These are phyloP conservation scores for Trichomalopsis sarcophagae DNA, from an alignment of 1,140 invertebrate genomes.

Conservation along the genomic window DNA sequence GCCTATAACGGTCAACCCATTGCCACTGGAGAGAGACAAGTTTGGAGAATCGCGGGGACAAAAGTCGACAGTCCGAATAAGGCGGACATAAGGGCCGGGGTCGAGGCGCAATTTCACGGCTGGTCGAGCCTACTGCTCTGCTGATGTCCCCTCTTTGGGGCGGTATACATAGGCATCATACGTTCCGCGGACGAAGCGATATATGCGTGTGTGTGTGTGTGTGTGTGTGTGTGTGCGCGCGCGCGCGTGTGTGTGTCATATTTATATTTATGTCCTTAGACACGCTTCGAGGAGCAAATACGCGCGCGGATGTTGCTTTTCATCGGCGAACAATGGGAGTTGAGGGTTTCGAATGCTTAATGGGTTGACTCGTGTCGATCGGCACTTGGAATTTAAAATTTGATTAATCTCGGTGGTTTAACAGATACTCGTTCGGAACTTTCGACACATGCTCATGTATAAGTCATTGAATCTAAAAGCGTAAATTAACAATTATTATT, in stretches of 20 bases:
- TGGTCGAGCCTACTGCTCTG: conserved; percentile 47
- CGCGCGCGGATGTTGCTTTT: neutral
- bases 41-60: neutral
- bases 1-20: neutral
- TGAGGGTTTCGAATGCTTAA: neutral
- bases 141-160: neutral
- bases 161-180: conserved; percentile 4
- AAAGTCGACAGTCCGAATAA: conserved; percentile 30
- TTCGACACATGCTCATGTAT: neutral
- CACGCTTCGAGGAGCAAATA: conserved; percentile 54
- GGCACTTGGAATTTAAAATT: neutral
- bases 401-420: neutral
- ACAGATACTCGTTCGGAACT: neutral
- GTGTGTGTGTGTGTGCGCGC: no score
- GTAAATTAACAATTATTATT: no score
- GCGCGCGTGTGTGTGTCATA: conserved; percentile 43
- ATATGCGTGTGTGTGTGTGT: accelerated
- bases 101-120: conserved; percentile 64
- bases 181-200: conserved; percentile 32
- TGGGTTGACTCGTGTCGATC: neutral
- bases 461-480: neutral
- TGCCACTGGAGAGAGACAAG: neutral
- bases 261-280: conserved; percentile 64
- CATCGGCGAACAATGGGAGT: neutral
- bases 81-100: conserved; percentile 46